phyloP scores from a whole-genome alignment of 2,888 invertebrate species.

The Drosophila pseudotakahashii region DNA sequence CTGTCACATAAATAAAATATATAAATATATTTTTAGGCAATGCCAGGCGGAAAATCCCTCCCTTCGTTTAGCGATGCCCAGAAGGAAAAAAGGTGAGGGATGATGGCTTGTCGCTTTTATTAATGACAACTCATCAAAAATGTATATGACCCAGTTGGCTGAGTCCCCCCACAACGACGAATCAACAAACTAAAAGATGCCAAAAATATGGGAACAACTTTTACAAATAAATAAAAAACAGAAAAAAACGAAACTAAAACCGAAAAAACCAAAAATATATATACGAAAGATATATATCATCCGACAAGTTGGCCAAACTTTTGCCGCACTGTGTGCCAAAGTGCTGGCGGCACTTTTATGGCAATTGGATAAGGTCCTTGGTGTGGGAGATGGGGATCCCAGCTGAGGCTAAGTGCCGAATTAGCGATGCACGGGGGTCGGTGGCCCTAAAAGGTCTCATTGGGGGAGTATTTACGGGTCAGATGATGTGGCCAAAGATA shows the following conservation, averaged over 20 bases:
- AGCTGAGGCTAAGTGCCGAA: conserved; percentile 70
- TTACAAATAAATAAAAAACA: conserved; percentile 15
- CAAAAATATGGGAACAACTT: conserved; percentile 39
- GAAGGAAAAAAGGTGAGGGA: conserved; percentile 6
- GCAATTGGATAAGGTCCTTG: conserved; percentile 56
- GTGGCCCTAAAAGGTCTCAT: conserved; percentile 18
- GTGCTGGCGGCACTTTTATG: conserved; percentile 66
- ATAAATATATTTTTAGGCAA: conserved; percentile 49
- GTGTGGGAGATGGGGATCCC: conserved; percentile 41
- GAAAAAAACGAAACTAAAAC: conserved; percentile 23
- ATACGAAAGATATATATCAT: conserved; percentile 48
- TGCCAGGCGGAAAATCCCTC: conserved; percentile 33
- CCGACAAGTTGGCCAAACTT: conserved; percentile 58
- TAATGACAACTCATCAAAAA: conserved; percentile 82
- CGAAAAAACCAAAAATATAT: conserved; percentile 37
- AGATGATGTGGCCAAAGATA: conserved; percentile 9
- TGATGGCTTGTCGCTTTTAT: conserved; percentile 65
- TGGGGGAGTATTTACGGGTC: conserved; percentile 17
- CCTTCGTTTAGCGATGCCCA: conserved; percentile 33
- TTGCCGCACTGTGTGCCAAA: conserved; percentile 39
- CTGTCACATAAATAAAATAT: conserved; percentile 73
- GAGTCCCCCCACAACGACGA: conserved; percentile 33
- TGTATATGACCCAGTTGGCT: conserved; percentile 81
- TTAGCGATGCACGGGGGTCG: conserved; percentile 49
- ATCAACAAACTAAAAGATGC: conserved; percentile 53